Base-by-base conservation (phyloP, 2,888 invertebrate genomes). In the Euzophera pinguis region DNA sequence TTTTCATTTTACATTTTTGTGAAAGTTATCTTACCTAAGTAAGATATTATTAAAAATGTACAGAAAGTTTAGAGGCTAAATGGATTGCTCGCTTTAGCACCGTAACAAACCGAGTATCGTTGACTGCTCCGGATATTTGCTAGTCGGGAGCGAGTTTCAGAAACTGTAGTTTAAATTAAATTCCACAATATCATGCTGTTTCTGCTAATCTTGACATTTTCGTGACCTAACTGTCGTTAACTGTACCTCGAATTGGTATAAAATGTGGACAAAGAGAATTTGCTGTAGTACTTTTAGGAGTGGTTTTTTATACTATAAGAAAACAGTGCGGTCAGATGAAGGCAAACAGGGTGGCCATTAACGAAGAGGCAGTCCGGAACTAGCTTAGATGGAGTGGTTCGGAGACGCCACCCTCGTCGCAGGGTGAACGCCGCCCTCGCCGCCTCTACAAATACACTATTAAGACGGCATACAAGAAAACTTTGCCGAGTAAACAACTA, bases 391-490 rank as follows among this genome's bases (percentile, higher is more conserved):
- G 58, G 58, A 67, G 66, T 53, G 53, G 57, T 62, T 67, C 53
- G 59, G 58, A 53, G 53, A 54, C 58, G 64, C 71, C 67, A 63
- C 64, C 68, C 58, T 53, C 57, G 60, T 58, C 60, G 52, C 57
- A 50, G 71, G 71, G 72, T 65, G 69, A 68, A 63, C 61, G 66
- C 57, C 69, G 5, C 22, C 22, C 22, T 5, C 22, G 5, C 3
- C 66, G 62, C 64, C 69, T 73, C 69, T 62, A 65, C 72, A 75
- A 78, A 73, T 68, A 73, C 62, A 63, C 67, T 67, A 67, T 70
- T 70, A 70, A 71, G 69, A 67, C 58, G 59, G 65, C 67, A 71
- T 66, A 71, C 67, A 68, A 69, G 73, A 75, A 72, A 78, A 73
- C 74, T 73, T 76, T 67, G 62, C 60, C 61, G 63, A 67, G 65